Base-by-base conservation (phyloP, 2,113 vertebrate species). In the Sinocyclocheilus rhinocerous region DNA sequence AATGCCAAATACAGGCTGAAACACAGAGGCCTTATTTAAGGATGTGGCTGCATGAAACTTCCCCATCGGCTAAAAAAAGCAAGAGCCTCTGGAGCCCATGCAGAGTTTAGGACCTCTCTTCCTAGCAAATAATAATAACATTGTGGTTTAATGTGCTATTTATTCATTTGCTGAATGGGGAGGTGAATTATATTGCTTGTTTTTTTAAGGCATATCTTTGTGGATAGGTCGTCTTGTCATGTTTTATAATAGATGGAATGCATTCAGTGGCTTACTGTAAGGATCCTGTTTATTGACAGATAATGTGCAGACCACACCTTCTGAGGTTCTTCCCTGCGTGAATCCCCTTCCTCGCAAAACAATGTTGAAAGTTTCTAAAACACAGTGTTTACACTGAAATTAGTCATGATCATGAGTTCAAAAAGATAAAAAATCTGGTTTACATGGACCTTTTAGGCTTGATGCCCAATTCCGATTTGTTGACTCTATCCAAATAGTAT, bases 341-440 rank as follows among this genome's bases (percentile, higher is more conserved):
- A 99, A 96, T 83, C 96, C 96, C 1, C 92, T 95, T 89, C 97
- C 97, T 88, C 91, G 94, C 59, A 99, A 90, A 59, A 98, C 97
- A 77, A 99, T 95, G 1, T 96, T 93, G 88, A 99, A 99, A 16
- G 97, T 95, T 92, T 97, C 98, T 99, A 92, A 11, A 94, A 90
- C 39, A 86, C 87, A 77, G 50, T 5, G 10, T 33, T 26, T 50
- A 12, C 2, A 67, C 7, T 61, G 11, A 72, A 45, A 33, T 55
- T 26, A 70, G 29, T 0, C 39, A 63, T 10, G 26, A 42, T 26
- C 16, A 9, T 20, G 67, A 22, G 24, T 61, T 61, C 22, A 57
- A 57, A 57, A 57, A 2, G 55, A 57, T 61, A 18, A 18, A 55
- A n/a, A 61, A 61, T 61, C 57, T n/a, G 20, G 57, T 61, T 18